These are phyloP conservation scores for Venustaconcha ellipsiformis DNA, from an alignment of 1,140 invertebrate species.

Conservation along the genomic window DNA sequence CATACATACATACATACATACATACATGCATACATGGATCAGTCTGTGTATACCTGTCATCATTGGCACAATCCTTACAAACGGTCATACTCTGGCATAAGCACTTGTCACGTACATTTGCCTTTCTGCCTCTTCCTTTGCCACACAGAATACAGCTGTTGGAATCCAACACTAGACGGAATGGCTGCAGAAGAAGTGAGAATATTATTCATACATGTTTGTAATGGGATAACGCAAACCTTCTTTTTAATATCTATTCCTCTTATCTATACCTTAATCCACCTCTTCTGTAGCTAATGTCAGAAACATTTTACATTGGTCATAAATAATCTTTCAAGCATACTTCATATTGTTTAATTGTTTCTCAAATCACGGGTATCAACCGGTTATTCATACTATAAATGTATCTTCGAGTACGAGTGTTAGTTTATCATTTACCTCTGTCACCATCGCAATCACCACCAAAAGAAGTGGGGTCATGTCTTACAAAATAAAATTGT, in stretches of 20 bases:
- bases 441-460: background rate
- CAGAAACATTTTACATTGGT: too few relatives aligned
- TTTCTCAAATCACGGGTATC: too few relatives aligned
- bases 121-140: slow-evolving; percentile 56
- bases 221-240: too few relatives aligned
- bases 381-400: too few relatives aligned
- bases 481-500: too few relatives aligned
- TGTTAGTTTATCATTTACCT: too few relatives aligned
- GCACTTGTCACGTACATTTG: slow-evolving; percentile 64
- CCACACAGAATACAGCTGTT: slow-evolving; percentile 69
- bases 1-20: slow-evolving; percentile 4
- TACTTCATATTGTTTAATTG: too few relatives aligned
- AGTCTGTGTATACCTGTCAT: slow-evolving; percentile 60
- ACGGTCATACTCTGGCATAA: slow-evolving; percentile 64
- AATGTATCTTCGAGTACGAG: too few relatives aligned
- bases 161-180: slow-evolving; percentile 56
- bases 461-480: background rate
- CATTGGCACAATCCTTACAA: slow-evolving; percentile 59
- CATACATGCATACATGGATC: background rate
- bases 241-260: too few relatives aligned
- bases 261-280: too few relatives aligned
- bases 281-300: too few relatives aligned
- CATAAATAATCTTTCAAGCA: too few relatives aligned
- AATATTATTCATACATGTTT: background rate
- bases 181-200: slow-evolving; percentile 56